A percentile compares a stretch with the other conserved stretches of the same genome.
Evolutionary conservation across 2,113 vertebrate species (phyloP).

Genomic region (Aldabrachelys gigantea): DNA sequence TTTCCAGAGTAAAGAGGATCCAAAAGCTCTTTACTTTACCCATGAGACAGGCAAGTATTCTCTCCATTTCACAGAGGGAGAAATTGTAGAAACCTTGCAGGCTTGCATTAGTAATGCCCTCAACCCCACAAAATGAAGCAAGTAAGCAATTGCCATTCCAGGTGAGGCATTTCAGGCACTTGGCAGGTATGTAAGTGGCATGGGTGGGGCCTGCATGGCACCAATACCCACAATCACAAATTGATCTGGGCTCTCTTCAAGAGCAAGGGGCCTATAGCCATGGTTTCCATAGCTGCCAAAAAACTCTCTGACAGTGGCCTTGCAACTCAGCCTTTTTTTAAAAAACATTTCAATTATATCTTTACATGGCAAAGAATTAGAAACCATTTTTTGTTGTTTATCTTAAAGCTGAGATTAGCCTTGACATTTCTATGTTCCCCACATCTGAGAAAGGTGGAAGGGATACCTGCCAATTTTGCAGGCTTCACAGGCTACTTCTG

Average conservation of each 20-base stretch:
- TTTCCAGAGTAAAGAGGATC: not conserved
- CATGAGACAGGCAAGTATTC: not conserved
- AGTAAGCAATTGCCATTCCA: too few relatives aligned
- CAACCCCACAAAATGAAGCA: too few relatives aligned
- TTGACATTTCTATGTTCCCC: slow-evolving; percentile 21
- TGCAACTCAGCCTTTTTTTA: not conserved
- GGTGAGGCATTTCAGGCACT: too few relatives aligned
- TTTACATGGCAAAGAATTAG: not conserved
- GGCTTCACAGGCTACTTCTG: not conserved
- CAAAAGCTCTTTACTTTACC: not conserved
- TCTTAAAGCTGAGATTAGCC: not conserved
- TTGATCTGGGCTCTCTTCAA: not conserved
- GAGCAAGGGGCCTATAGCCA: not conserved
- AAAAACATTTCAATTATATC: not conserved
- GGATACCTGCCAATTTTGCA: not conserved
- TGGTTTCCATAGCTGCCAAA: not conserved
- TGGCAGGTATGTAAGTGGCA: too few relatives aligned
- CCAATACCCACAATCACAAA: not conserved
- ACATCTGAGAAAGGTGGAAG: not conserved
- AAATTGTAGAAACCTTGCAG: too few relatives aligned
- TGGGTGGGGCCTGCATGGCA: too few relatives aligned
- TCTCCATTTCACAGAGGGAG: not conserved
- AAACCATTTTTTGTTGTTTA: too few relatives aligned
- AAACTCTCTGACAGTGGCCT: not conserved
- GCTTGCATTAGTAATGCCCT: too few relatives aligned